Conservation (phyloP, 2,888 invertebrate genomes). For the Drosophila neotestacea region DNA sequence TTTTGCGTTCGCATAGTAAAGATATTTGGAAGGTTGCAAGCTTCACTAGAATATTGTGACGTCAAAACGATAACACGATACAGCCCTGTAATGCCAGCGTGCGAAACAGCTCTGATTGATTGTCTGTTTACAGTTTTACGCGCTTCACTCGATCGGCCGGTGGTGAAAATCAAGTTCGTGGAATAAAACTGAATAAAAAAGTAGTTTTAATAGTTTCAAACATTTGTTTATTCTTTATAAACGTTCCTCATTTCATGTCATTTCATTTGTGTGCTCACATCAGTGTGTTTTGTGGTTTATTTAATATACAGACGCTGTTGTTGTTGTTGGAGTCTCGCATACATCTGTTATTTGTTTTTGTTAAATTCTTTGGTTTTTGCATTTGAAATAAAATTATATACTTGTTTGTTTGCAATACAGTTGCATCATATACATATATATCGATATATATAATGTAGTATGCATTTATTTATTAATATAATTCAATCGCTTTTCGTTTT, state of each 20-base stretch:
- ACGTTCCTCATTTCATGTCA: constrained; percentile 81
- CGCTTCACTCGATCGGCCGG: neutral
- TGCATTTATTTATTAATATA: constrained; percentile 64
- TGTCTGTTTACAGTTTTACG: neutral
- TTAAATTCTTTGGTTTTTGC: constrained; percentile 42
- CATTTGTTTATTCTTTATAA: constrained; percentile 84
- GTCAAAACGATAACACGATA: neutral
- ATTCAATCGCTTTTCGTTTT: constrained; percentile 59
- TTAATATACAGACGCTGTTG: constrained; percentile 81
- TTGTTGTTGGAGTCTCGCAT: constrained; percentile 46
- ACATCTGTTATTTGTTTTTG: constrained; percentile 47
- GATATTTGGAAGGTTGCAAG: neutral
- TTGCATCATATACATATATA: constrained; percentile 48
- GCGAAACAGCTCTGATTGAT: too few species aligned
- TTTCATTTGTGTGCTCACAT: constrained; percentile 64
- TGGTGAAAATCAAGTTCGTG: neutral
- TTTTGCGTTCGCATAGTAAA: neutral
- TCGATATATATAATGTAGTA: constrained; percentile 58
- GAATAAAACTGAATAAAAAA: constrained; percentile 38
- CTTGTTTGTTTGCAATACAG: constrained; percentile 63
- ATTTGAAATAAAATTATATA: constrained; percentile 69
- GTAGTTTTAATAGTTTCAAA: constrained; percentile 79
- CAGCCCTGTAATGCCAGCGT: too few species aligned
- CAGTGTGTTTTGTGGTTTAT: constrained; percentile 57
- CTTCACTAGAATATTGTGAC: neutral